Conservation (phyloP, 30 jellyfish, hydroid and myxozoan genomes). For the Aurelia aurita complex sp. Pacific region DNA sequence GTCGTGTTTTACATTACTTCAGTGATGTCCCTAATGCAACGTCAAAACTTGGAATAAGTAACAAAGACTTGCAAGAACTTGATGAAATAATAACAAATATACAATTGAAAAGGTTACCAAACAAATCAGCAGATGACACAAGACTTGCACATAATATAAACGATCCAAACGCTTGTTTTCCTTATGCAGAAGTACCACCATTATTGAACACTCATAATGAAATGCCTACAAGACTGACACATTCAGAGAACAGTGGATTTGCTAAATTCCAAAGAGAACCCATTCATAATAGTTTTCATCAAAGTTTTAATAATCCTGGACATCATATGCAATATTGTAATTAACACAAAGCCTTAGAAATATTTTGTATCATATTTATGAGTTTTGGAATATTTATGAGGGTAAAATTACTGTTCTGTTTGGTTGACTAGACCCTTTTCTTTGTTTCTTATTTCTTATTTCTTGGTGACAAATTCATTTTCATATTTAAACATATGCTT, state of each 20-base stretch:
- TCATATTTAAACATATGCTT: no score
- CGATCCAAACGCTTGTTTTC: conserved; percentile 62
- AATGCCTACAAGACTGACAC: conserved; percentile 23
- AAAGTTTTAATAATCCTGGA: background rate
- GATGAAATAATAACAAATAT: conserved; percentile 15
- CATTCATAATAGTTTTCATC: background rate
- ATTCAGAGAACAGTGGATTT: conserved; percentile 53
- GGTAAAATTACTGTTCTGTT: no score
- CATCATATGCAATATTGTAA: background rate
- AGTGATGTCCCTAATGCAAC: conserved; percentile 13
- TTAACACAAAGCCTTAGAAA: background rate
- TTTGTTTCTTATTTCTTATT: no score
- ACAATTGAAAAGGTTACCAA: conserved; percentile 36
- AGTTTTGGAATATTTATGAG: no score
- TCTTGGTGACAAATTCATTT: no score
- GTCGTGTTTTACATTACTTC: conserved; percentile 57
- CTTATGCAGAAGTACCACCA: conserved; percentile 39
- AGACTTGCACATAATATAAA: conserved; percentile 6
- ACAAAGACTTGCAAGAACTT: conserved; percentile 1
- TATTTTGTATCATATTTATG: no score
- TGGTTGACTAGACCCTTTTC: no score
- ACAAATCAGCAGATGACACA: conserved; percentile 5
- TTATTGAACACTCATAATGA: background rate
- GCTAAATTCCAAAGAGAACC: conserved; percentile 3
- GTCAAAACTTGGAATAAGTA: background rate